Evolutionary conservation across 2,888 invertebrate species (phyloP).

Genomic region (Acleris emargana): DNA sequence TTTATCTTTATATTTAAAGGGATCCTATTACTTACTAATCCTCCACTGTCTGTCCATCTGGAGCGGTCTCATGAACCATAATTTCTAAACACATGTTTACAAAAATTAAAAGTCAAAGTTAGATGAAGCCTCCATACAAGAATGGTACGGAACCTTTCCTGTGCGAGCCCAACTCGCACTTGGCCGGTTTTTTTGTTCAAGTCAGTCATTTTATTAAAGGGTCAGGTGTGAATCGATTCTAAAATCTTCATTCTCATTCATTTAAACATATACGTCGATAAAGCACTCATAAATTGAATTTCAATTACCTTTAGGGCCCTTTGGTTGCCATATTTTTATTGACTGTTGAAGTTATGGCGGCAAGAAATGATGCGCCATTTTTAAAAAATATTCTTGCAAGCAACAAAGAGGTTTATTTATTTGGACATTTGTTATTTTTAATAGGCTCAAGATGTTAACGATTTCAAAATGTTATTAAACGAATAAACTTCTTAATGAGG

Average conservation of each 20-base stretch:
- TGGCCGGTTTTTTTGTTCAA: not conserved
- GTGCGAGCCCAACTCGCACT: too few relatives aligned
- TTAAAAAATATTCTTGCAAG: conserved; percentile 9
- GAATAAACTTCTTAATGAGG: too few relatives aligned
- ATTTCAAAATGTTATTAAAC: not conserved
- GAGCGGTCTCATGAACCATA: too few relatives aligned
- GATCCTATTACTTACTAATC: too few relatives aligned
- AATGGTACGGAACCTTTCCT: too few relatives aligned
- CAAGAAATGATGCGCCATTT: conserved; percentile 27
- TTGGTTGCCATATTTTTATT: conserved; percentile 49
- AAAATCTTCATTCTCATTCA: conserved; percentile 38
- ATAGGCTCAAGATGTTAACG: not conserved
- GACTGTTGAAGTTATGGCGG: conserved; percentile 45
- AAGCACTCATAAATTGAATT: conserved; percentile 51
- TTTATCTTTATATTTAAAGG: too few relatives aligned
- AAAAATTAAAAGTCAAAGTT: too few relatives aligned
- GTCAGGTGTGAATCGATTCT: conserved; percentile 33
- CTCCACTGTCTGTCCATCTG: too few relatives aligned
- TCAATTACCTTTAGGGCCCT: conserved; percentile 53
- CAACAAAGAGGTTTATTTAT: conserved; percentile 20
- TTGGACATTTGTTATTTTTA: conserved; percentile 13
- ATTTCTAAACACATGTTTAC: too few relatives aligned
- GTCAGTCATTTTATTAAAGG: conserved; percentile 15
- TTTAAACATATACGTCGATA: conserved; percentile 45
- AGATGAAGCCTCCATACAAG: too few relatives aligned